Evolutionary conservation across 1,140 invertebrate genomes (phyloP), one percentile per base, ranked within the genome.

Genomic region (Propsilocerus akamusi): DNA sequence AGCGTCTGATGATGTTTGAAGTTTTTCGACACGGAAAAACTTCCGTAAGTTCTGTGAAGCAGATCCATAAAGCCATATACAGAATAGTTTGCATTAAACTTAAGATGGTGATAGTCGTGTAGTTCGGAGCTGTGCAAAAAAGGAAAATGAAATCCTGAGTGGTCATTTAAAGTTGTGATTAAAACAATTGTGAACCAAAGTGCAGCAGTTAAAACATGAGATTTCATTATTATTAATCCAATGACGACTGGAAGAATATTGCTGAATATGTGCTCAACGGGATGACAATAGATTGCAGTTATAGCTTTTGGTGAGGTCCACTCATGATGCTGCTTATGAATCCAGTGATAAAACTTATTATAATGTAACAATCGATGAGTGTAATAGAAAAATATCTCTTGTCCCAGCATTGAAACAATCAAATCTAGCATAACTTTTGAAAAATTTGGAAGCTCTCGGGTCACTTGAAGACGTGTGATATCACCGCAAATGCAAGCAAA

Each of bases 21-120:
- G 14, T n/a, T 17, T 14, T 14, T 17, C 1, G 32, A 37, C n/a
- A 6, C 20, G 2, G 2, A 3, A 37, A 37, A 37, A 14, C n/a
- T 7, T 3, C 32, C 32, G 7, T 14, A 37, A 37, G 32, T 37
- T 37, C 32, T 17, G 20, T 37, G 32, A 6, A 37, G 2, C 7
- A 17, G 11, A 17, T 37, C 32, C n/a, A 37, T 7, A 37, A 37
- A 17, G 14, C 32, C 32, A 37, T 37, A 37, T 6, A 37, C 12
- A 2, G 32, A 37, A 14, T 11, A 37, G 14, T 37, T 37, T 6
- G 20, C 32, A 14, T 37, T 37, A 14, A 11, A 37, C 86, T 86
- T 87, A 52, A 84, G 68, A 65, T 93, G 88, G 63, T 93, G 88
- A 63, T 82, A 92, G 67, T 92, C 88, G 58, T 93, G 88, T 22